Base-by-base conservation (phyloP, 2,888 invertebrate genomes). In the Phytoseiulus persimilis region DNA sequence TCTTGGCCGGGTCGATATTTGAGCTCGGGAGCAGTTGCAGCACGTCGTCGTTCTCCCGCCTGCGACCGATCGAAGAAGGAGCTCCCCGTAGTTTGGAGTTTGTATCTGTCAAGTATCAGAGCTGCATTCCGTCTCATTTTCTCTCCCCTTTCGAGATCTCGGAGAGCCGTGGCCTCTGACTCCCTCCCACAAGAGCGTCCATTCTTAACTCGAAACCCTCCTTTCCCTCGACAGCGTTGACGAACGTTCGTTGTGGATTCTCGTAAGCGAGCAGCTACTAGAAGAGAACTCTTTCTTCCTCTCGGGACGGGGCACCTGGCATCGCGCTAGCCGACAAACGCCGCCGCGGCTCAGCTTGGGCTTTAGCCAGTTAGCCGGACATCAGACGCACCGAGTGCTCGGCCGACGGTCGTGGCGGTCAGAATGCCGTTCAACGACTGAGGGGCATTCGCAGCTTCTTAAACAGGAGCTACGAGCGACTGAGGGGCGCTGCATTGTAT, bases 361-460 rank as follows among this genome's bases (percentile, higher is more conserved):
- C 28, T 2, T 65, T 65, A 65, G 14, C 18, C 65, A 65, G 28
- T 65, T 65, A 65, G 65, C 65, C 14, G 65, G 23, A 65, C 65
- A 11, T 14, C 65, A 23, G 28, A 28, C 65, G 65, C 5, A 14
- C 28, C 65, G 65, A 23, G 14, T 28, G 18, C 11, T 65, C 65
- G 65, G 65, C 14, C 65, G 65, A 65, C 28, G 65, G 18, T 65
- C 65, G 65, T 18, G 65, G 65, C 65, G 65, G 23, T 65, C 65
- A 14, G 28, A 65, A 65, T 28, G 65, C 65, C 65, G 65, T 65
- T 65, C 65, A 11, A 2, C 18, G 65, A 65, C 65, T 65, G 65
- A 65, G 65, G 65, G 65, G 65, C 65, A 65, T 65, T 65, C 65
- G 65, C 65, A 65, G 65, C 65, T 65, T 65, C 65, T 65, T 65